Base-by-base conservation (phyloP, 2,888 invertebrate species). In the Hesperia comma region DNA sequence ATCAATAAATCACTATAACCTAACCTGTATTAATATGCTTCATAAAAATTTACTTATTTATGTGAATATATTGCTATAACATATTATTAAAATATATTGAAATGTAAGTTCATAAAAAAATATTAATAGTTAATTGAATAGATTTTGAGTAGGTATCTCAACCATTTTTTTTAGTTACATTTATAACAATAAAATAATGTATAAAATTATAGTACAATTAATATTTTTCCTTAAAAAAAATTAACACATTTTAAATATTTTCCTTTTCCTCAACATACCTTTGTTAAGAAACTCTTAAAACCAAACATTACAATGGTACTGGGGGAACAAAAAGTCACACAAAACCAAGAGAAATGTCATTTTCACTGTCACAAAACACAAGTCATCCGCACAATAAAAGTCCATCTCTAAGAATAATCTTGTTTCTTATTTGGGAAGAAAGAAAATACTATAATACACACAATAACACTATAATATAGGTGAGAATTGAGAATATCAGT, bases 281-380 rank as follows among this genome's bases (percentile, higher is more conserved):
- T 87, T 69, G 84, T 81, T 70, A 86, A 77, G 71, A 87, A 77
- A 72, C 79, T 82, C 75, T 77, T 84, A 81, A 88, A 82, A 67
- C 79, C 82, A 80, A 82, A 81, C 88, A 88, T 88, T 76, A 83
- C 84, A 79, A 70, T 70, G 70, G 72, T 75, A 71, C 72, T 76
- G 71, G 43, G 19, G 32, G 33, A 70, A 72, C 69, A 61, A 76
- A 74, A 71, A 71, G 74, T 73, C 74, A 58, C 62, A 53, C 58
- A 70, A 67, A 62, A 68, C 70, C 73, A 71, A 74, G 69, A 68
- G 62, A 71, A 69, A 74, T 73, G 69, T 72, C 78, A 85, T 81
- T 75, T 76, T 82, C 77, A 82, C 76, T 71, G 61, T 72, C 74
- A 78, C 74, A 76, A 71, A 69, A 43, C 69, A 77, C 73, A 74